Evolutionary conservation across 2,797 vertebrate genomes (phyloP).

Genomic region (Manis javanica): DNA sequence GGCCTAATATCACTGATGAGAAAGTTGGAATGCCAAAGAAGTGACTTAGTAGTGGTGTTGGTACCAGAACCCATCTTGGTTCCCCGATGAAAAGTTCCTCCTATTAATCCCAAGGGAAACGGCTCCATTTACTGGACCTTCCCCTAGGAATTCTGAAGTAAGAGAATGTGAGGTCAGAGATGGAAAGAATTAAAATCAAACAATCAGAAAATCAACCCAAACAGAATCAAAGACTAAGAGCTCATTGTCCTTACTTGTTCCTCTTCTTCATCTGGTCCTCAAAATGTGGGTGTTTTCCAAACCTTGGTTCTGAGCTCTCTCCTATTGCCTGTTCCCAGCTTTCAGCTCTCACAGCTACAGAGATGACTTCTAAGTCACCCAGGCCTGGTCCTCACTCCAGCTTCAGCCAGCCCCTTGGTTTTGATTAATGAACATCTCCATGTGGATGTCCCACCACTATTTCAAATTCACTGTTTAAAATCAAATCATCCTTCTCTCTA

Average conservation of each 20-base stretch:
- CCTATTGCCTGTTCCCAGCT: neutral
- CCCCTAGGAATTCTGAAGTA: neutral
- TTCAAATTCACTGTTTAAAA: constrained; percentile 40
- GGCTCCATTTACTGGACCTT: neutral
- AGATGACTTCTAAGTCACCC: neutral
- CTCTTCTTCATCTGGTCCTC: constrained; percentile 2
- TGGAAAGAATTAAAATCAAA: constrained; percentile 34
- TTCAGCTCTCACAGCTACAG: neutral
- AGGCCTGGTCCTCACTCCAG: neutral
- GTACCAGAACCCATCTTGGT: neutral
- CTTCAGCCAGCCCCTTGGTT: neutral
- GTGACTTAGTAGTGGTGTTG: neutral
- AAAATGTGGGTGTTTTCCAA: neutral
- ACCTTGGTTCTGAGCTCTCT: neutral
- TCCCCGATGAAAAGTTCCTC: neutral
- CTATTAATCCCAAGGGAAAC: neutral
- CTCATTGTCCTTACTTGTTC: constrained; percentile 8
- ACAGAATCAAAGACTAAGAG: neutral
- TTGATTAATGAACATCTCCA: neutral
- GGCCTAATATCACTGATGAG: neutral
- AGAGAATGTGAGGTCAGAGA: neutral
- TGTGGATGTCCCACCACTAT: neutral
- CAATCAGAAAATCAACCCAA: constrained; percentile 26
- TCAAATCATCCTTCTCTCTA: neutral
- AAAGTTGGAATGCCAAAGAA: neutral